Conservation (phyloP, 1,140 invertebrate genomes). For the Cyphomyrmex costatus region DNA sequence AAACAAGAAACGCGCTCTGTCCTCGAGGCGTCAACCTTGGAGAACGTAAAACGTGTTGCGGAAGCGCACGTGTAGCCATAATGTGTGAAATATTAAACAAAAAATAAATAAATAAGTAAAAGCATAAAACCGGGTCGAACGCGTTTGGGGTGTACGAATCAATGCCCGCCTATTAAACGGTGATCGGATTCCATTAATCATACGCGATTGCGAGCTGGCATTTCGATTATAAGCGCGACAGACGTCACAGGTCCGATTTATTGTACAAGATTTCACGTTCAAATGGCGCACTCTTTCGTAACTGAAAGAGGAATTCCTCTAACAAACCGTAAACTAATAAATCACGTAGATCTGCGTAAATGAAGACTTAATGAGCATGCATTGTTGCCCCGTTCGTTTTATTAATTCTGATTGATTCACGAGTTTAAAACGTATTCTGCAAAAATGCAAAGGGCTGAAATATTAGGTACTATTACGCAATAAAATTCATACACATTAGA, state of each 20-base stretch:
- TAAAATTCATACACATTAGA: background rate
- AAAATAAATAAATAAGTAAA: conserved; percentile 9
- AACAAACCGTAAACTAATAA: background rate
- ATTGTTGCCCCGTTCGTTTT: background rate
- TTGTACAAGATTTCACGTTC: background rate
- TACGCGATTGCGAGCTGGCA: conserved; percentile 11
- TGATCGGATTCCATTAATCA: conserved; percentile 14
- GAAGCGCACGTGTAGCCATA: conserved; percentile 11
- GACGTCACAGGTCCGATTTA: background rate
- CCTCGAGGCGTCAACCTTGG: background rate
- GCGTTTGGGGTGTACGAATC: background rate
- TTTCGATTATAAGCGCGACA: background rate
- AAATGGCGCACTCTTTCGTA: background rate
- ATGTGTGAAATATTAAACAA: conserved; percentile 8
- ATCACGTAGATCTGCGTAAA: background rate
- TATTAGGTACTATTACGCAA: background rate
- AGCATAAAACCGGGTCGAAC: background rate
- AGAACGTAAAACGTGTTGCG: conserved; percentile 30
- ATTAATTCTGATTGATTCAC: background rate
- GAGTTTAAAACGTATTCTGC: background rate
- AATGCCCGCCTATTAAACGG: conserved; percentile 7
- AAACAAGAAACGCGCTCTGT: background rate
- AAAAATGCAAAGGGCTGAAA: background rate
- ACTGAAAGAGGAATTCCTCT: background rate
- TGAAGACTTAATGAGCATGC: background rate